Conservation (phyloP, 2,797 vertebrate genomes). For the Hybognathus amarus region DNA sequence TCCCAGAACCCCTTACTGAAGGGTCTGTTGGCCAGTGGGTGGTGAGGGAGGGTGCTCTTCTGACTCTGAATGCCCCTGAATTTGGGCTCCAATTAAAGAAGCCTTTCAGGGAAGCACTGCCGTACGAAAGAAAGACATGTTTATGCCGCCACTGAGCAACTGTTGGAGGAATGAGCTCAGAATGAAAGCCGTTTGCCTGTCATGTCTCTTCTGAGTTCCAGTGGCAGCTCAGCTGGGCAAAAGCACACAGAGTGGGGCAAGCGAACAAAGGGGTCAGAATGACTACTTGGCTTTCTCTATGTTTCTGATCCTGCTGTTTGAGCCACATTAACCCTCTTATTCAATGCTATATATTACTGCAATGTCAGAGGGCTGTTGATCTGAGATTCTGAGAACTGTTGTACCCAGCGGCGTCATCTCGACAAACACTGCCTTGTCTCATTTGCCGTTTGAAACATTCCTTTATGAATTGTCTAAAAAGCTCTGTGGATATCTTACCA, state of each 20-base stretch:
- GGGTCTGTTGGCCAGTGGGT: slow-evolving; percentile 57
- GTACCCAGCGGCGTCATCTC: slow-evolving; percentile 29
- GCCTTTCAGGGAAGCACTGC: slow-evolving; percentile 76
- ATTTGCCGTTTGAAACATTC: slow-evolving; percentile 37
- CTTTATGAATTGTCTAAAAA: slow-evolving; percentile 35
- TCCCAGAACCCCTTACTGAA: slow-evolving; percentile 69
- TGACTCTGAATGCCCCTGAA: slow-evolving; percentile 66
- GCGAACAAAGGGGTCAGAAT: slow-evolving; percentile 33
- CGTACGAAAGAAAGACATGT: slow-evolving; percentile 79
- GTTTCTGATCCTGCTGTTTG: slow-evolving; percentile 24
- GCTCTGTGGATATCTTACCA: slow-evolving; percentile 68
- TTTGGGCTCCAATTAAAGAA: slow-evolving; percentile 79
- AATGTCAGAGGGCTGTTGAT: slow-evolving; percentile 35
- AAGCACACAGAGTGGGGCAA: slow-evolving; percentile 18
- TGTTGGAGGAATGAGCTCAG: slow-evolving; percentile 61
- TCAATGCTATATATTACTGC: slow-evolving; percentile 32
- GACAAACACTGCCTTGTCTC: slow-evolving; percentile 54
- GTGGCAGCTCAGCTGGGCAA: slow-evolving; percentile 61
- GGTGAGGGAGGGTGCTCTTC: slow-evolving; percentile 49
- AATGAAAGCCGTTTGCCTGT: slow-evolving; percentile 70
- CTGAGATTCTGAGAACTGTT: slow-evolving; percentile 40
- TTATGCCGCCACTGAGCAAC: slow-evolving; percentile 74
- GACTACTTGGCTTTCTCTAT: slow-evolving; percentile 19
- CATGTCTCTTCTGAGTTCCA: slow-evolving; percentile 66
- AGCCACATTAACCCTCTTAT: slow-evolving; percentile 40